phyloP scores from a whole-genome alignment of 2,797 vertebrate genomes.

The Triplophysa bombifrons region DNA sequence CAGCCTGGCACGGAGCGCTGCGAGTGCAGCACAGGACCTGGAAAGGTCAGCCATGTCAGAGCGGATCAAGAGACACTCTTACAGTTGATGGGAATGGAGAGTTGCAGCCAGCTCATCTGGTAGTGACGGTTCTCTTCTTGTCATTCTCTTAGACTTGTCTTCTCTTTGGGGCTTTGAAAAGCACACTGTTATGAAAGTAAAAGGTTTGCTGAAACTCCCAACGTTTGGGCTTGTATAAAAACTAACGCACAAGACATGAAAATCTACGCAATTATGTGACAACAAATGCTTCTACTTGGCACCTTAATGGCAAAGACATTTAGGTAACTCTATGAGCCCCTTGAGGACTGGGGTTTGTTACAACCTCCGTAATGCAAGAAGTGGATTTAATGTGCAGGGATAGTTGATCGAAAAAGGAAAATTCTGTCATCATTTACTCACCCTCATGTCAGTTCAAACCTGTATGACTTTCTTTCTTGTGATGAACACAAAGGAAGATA shows the following conservation, averaged over 20 bases:
- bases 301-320: neutral
- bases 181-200: conserved; percentile 50
- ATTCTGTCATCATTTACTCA: too few relatives aligned
- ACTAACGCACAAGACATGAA: neutral
- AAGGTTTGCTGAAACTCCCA: conserved; percentile 43
- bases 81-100: conserved; percentile 65
- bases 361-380: neutral
- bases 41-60: conserved; percentile 80
- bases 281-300: neutral
- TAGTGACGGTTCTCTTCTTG: conserved; percentile 53
- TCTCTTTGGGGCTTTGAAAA: conserved; percentile 60
- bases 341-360: conserved; percentile 4
- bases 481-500: too few relatives aligned
- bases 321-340: neutral
- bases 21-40: conserved; percentile 55
- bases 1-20: conserved; percentile 55
- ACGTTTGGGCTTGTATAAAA: neutral
- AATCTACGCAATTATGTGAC: neutral
- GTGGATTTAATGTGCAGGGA: neutral
- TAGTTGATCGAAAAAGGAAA: too few relatives aligned
- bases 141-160: conserved; percentile 63
- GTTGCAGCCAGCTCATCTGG: conserved; percentile 57
- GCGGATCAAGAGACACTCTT: conserved; percentile 71
- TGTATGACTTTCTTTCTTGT: too few relatives aligned
- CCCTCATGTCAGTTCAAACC: too few relatives aligned